phyloP scores from a whole-genome alignment of 64 coral and sea anemone genomes.

The Acropora yongei region DNA sequence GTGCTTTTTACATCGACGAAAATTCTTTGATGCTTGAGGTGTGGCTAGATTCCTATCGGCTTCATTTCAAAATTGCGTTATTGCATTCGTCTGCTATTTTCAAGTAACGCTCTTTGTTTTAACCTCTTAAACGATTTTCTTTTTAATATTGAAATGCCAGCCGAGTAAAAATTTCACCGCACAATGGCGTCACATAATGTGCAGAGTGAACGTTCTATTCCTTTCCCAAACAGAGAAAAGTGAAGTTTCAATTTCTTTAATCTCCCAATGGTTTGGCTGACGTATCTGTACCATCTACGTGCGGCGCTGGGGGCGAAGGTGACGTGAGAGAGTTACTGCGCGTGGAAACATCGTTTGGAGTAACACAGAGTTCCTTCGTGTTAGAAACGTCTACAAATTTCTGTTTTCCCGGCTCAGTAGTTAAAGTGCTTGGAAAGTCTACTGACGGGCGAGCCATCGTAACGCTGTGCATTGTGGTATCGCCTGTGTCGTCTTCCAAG shows the following conservation, averaged over 20 bases:
- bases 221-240: no score
- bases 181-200: no score
- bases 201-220: no score
- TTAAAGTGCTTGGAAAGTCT: background rate
- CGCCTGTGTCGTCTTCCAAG: background rate
- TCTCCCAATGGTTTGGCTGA: conserved; percentile 6
- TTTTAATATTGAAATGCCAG: no score
- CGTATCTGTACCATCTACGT: background rate
- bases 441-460: background rate
- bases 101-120: no score
- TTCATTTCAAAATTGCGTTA: no score
- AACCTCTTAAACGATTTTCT: no score
- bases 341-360: background rate
- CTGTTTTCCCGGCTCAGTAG: background rate
- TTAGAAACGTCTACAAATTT: background rate
- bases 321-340: background rate
- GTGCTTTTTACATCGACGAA: no score
- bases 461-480: background rate
- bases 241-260: background rate
- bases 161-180: no score
- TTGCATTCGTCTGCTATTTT: no score
- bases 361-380: background rate
- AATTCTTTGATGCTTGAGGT: no score
- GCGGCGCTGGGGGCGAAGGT: background rate
- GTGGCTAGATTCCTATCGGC: no score